Conservation (phyloP, 2,113 vertebrate genomes). For the Poeciliopsis retropinna region DNA sequence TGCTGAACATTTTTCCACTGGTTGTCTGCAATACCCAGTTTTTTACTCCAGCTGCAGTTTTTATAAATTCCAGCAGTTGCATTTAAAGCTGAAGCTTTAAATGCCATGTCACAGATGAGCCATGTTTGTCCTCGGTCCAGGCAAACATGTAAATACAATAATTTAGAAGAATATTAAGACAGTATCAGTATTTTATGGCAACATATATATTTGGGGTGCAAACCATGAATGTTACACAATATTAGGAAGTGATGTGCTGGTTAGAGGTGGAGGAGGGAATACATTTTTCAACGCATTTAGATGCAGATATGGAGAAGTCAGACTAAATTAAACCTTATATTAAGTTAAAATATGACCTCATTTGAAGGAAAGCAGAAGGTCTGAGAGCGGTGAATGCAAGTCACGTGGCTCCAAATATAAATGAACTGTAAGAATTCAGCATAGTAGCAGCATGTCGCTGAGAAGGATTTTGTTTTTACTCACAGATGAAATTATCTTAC, state of each 20-base stretch:
- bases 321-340: neutral
- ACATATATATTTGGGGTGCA: too few species aligned
- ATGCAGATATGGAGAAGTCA: neutral
- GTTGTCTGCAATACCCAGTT: neutral
- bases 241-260: too few species aligned
- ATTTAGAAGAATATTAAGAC: neutral
- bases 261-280: too few species aligned
- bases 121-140: too few species aligned
- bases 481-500: neutral
- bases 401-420: neutral
- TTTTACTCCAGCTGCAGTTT: neutral
- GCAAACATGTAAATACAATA: neutral
- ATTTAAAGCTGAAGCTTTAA: neutral
- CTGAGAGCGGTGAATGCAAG: neutral
- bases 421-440: neutral
- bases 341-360: neutral
- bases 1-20: neutral
- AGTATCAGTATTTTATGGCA: neutral
- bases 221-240: too few species aligned
- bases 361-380: neutral
- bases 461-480: neutral
- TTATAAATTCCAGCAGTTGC: neutral
- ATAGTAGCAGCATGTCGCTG: neutral
- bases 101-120: too few species aligned
- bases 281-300: neutral